Base-by-base conservation (phyloP, 2,797 vertebrate genomes). In the Megalops cyprinoides region DNA sequence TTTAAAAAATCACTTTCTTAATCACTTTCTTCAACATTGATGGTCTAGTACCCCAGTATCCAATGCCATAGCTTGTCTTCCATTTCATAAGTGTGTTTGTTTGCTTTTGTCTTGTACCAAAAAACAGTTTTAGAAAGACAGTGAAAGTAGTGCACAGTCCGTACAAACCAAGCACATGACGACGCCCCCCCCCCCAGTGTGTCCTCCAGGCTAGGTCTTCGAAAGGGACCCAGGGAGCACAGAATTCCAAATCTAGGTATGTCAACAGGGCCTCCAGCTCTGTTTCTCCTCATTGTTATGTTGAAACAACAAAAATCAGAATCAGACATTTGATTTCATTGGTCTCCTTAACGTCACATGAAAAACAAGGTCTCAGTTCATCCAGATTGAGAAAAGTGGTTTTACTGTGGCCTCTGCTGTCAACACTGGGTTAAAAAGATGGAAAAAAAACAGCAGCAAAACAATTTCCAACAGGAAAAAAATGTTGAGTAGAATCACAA, bases 331-430 rank as follows among this genome's bases (percentile, higher is more conserved):
- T 67, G 62, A 67, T 67, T 28, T 56, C 44, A 53, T 37, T 85
- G 53, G 87, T 87, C 60, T 86, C 84, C 87, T 90, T 89, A 81
- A 85, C 82, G 84, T 77, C 79, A 82, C 73, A 82, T 79, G 65
- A 74, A 79, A 83, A 87, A 76, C 78, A 83, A 80, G 79, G 84
- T 34, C 71, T 76, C 53, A 77, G 81, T 86, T 82, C 23, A 58
- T 85, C 86, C 60, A 80, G 78, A 84, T 88, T 84, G 71, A 44
- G 25, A 79, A 91, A 86, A 87, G 84, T 76, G 88, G 88, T 37
- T 20, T 86, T 86, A 82, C 90, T 81, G 84, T 92, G 89, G 89
- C 91, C 86, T 87, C 86, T 82, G 80, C 86, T 85, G 86, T 87
- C 85, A 85, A 89, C 86, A 83, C 83, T 80, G 78, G 82, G 81